Evolutionary conservation across 2,113 vertebrate species (phyloP), one percentile per base, ranked within the genome.

Genomic region (Oryzias celebensis): DNA sequence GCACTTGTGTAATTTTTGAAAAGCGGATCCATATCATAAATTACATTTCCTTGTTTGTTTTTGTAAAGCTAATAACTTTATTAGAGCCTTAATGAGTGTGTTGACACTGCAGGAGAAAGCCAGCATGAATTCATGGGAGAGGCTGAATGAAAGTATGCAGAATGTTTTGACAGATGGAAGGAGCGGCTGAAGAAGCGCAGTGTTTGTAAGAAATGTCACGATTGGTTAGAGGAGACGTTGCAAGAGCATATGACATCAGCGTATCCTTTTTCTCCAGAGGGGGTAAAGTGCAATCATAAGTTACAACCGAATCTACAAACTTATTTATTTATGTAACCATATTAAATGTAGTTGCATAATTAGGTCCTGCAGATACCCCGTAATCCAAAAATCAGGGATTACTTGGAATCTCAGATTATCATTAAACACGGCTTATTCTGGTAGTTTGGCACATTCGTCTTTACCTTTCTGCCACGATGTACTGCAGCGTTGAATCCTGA

Each of bases 31-130:
- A 0, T 56, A 62, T 54, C 72, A 77, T 81, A 66, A 65, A 73
- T 77, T 54, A 77, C 59, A 54, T 73, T 75, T 49, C 22, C 53
- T 58, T 44, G 23, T 61, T 62, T 85, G 77, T 87, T 89, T 77
- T 85, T 83, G 3, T 57, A 75, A 23, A 52, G 65, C 60, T 84
- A 85, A 85, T 85, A 64, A 69, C 77, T 71, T 87, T 76, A 83
- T 54, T 76, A 60, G 67, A 65, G 63, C 77, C 67, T 57, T 42
- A 43, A 65, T 58, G n/a, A 52, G 64, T 62, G 74, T 62, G 60
- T 28, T 76, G 52, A 65, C 52, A 72, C 71, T 68, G 45, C 59
- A 47, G 41, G 10, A 51, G 24, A 50, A 79, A 62, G 68, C 73
- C 52, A 45, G 63, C 41, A n/a, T 46, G 50, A 18, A 70, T 44